Evolutionary conservation across 2,888 invertebrate species (phyloP).

Genomic region (Clunio marinus): DNA sequence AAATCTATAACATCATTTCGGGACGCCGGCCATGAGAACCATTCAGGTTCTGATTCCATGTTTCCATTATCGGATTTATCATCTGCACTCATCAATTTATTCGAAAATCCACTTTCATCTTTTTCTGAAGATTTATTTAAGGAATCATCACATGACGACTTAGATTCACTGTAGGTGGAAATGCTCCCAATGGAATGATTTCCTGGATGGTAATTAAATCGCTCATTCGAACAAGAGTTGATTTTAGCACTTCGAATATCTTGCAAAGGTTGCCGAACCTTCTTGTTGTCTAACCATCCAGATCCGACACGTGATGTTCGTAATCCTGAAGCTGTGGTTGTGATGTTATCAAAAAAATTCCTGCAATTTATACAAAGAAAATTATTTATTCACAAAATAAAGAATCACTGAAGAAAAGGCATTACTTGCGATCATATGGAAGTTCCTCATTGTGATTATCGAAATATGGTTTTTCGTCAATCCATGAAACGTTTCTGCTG

Average conservation of each 20-base stretch:
- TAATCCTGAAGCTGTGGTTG: constrained; percentile 1
- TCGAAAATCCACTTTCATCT: neutral
- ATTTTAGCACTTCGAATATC: neutral
- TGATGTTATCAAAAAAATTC: constrained; percentile 15
- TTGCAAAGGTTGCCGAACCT: neutral
- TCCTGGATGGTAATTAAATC: neutral
- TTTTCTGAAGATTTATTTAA: neutral
- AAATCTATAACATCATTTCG: constrained; percentile 21
- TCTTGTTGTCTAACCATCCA: neutral
- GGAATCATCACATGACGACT: neutral
- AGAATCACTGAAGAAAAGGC: too few species aligned
- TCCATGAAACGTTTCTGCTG: neutral
- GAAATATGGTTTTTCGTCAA: neutral
- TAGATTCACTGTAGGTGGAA: neutral
- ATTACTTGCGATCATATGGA: constrained; percentile 16
- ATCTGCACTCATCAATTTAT: neutral
- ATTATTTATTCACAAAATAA: neutral
- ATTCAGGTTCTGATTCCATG: constrained; percentile 10
- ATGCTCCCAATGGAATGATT: neutral
- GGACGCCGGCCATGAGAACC: constrained; percentile 25
- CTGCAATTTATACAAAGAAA: neutral
- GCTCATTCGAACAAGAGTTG: neutral
- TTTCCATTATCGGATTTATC: neutral
- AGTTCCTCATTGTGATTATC: neutral
- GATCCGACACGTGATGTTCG: neutral